Percentiles rank a stretch among this genome's conserved stretches.
Evolutionary conservation across 2,888 invertebrate genomes (phyloP).

Genomic region (Harpagoxenus sublaevis): DNA sequence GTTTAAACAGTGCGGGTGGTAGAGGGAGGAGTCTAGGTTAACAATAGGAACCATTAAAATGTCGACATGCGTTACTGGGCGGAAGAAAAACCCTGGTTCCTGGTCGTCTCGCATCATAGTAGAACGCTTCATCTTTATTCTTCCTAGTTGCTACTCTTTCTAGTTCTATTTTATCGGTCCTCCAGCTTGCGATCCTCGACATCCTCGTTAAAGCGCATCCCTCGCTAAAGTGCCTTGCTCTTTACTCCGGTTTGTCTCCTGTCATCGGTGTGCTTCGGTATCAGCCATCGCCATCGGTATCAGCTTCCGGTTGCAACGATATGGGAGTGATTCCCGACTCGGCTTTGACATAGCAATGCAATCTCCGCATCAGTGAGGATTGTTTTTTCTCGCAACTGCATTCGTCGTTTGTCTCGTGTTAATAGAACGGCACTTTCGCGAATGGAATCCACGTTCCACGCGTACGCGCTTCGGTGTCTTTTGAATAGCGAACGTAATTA

Average conservation of each 20-base stretch:
- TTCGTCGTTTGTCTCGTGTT: constrained; percentile 17
- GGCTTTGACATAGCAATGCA: constrained; percentile 18
- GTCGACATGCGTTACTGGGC: background rate
- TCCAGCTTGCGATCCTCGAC: background rate
- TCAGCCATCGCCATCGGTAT: background rate
- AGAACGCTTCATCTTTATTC: background rate
- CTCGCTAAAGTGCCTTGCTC: constrained; percentile 4
- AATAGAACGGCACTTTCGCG: constrained; percentile 3
- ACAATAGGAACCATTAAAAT: constrained; percentile 13
- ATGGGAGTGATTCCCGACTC: constrained; percentile 1
- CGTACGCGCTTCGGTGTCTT: constrained; percentile 14
- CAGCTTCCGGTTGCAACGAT: constrained; percentile 16
- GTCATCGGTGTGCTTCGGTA: background rate
- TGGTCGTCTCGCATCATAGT: background rate
- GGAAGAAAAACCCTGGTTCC: background rate
- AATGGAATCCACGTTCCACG: background rate
- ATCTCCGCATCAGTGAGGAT: constrained; percentile 3
- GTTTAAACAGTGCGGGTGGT: background rate
- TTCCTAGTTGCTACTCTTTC: background rate
- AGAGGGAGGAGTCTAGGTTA: background rate
- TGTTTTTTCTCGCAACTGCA: constrained; percentile 25
- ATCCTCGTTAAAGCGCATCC: constrained; percentile 16
- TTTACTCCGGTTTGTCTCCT: background rate
- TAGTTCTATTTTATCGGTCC: background rate
- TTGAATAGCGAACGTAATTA: constrained; percentile 35